Conservation (phyloP, 1,140 invertebrate species). For the Saccostrea echinata region DNA sequence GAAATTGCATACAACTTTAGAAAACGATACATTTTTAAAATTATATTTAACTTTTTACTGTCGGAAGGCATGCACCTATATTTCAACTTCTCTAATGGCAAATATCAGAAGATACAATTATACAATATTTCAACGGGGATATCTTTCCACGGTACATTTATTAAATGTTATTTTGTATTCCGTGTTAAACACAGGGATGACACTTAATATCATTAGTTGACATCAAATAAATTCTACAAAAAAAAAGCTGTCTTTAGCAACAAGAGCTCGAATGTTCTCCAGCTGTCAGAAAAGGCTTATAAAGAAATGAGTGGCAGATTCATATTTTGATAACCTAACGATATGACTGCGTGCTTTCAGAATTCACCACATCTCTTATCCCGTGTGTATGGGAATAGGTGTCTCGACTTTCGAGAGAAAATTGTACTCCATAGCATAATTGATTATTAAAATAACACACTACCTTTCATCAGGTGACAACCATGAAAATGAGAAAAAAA, state of each 20-base stretch:
- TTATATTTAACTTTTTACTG: not conserved
- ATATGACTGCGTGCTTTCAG: not conserved
- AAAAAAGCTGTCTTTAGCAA: not conserved
- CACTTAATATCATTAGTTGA: conserved; percentile 2
- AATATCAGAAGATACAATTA: not conserved
- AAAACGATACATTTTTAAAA: not conserved
- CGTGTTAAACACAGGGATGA: not conserved
- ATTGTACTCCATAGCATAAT: not conserved
- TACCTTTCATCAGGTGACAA: not conserved
- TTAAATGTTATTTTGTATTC: not conserved
- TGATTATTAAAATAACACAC: conserved; percentile 33
- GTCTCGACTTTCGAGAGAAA: conserved; percentile 15
- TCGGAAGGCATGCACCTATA: not conserved
- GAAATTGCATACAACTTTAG: conserved; percentile 12
- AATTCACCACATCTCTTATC: not conserved
- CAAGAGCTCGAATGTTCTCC: not conserved
- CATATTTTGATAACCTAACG: not conserved
- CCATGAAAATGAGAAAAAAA: conserved; percentile 32
- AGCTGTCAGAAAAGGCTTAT: not conserved
- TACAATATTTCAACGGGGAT: not conserved
- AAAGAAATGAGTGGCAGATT: conserved; percentile 1
- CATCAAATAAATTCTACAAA: not conserved
- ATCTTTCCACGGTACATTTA: not conserved
- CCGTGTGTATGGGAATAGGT: conserved; percentile 8
- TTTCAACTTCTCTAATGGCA: conserved; percentile 9